Percentiles rank a stretch among this genome's conserved stretches.
Evolutionary conservation across 2,888 invertebrate genomes (phyloP).

Genomic region (Liodrosophila aerea): DNA sequence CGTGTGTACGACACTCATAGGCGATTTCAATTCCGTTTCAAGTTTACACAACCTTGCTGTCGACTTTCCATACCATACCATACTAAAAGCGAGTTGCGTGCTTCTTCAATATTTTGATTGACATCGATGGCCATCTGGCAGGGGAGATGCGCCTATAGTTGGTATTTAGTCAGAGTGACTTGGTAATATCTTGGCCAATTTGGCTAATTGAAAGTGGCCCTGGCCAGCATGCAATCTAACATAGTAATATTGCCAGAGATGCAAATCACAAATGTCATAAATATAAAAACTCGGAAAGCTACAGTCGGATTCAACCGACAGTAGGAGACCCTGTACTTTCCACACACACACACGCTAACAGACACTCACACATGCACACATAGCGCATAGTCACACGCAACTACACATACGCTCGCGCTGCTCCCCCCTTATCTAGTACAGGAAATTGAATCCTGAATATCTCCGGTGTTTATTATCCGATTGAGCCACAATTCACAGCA

Average conservation of each 20-base stretch:
- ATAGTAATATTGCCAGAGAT: constrained; percentile 33
- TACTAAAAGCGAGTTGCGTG: constrained; percentile 56
- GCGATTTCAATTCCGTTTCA: constrained; percentile 4
- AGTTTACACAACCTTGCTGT: constrained; percentile 40
- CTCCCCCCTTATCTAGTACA: no score
- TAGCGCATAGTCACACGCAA: no score
- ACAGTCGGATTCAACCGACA: no score
- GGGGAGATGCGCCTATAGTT: constrained; percentile 12
- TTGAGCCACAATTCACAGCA: no score
- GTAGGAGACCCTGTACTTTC: no score
- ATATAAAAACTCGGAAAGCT: no score
- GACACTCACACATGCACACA: no score
- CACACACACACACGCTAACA: no score
- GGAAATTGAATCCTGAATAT: no score
- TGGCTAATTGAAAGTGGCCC: constrained; percentile 55
- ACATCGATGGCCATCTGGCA: constrained; percentile 45
- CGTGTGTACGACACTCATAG: no score
- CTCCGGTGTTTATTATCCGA: no score
- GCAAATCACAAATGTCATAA: constrained; percentile 47
- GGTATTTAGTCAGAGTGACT: constrained; percentile 51
- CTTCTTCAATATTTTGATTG: constrained; percentile 6
- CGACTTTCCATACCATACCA: constrained; percentile 19
- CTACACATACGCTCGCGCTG: no score
- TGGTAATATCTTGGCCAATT: constrained; percentile 44
- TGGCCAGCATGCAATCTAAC: constrained; percentile 19